Conservation (phyloP, 2,888 invertebrate species). For the Chrysomela aeneicollis region DNA sequence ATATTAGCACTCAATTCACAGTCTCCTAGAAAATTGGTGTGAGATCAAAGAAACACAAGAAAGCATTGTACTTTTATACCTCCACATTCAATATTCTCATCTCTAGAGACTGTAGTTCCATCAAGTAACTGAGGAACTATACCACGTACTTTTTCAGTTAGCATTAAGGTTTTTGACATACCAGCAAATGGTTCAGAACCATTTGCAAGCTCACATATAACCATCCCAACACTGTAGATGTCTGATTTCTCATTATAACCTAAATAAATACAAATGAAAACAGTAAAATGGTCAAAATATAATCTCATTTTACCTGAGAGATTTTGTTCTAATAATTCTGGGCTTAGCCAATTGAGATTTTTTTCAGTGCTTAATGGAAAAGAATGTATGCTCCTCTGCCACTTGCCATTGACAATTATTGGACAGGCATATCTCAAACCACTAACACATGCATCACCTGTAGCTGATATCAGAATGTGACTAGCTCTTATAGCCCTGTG, state of each 20-base stretch:
- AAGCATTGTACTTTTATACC: conserved; percentile 44
- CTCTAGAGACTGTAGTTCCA: conserved; percentile 71
- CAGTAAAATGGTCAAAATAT: background rate
- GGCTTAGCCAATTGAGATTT: conserved; percentile 90
- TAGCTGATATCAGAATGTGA: conserved; percentile 80
- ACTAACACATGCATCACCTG: conserved; percentile 76
- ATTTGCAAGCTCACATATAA: conserved; percentile 88
- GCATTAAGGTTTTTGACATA: conserved; percentile 87
- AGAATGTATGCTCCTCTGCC: conserved; percentile 74
- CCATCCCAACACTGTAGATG: conserved; percentile 89
- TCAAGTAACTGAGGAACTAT: conserved; percentile 79
- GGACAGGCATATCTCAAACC: conserved; percentile 83
- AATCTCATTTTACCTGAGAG: conserved; percentile 51
- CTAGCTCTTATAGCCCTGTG: conserved; percentile 87
- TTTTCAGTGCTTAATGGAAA: conserved; percentile 75
- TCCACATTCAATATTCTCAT: conserved; percentile 56
- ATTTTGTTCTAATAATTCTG: conserved; percentile 85
- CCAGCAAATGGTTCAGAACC: conserved; percentile 88
- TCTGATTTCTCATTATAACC: conserved; percentile 92
- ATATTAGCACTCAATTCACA: conserved; percentile 56
- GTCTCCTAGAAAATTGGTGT: conserved; percentile 47
- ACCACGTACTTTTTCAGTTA: conserved; percentile 88
- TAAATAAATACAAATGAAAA: conserved; percentile 23
- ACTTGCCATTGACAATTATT: conserved; percentile 75
- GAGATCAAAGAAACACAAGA: background rate